Conservation (phyloP, 2,888 invertebrate genomes). For the Troglohyphantes excavatus region DNA sequence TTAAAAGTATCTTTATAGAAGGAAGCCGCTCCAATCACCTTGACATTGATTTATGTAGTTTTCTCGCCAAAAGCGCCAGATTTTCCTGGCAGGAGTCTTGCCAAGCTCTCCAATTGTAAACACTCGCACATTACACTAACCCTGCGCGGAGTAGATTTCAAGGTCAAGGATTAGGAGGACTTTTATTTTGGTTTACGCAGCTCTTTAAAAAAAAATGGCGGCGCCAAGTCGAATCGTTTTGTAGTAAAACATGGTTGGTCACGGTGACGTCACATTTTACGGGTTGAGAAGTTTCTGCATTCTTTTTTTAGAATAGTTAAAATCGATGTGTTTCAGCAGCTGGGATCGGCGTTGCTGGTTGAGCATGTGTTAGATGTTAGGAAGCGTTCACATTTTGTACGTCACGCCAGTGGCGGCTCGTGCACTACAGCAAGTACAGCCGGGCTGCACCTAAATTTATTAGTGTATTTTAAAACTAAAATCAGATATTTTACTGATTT, state of each 20-base stretch:
- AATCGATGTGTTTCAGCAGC: too few species aligned
- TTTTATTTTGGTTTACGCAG: slow-evolving; percentile 58
- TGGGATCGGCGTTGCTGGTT: too few species aligned
- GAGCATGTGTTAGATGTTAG: too few species aligned
- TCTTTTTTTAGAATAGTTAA: too few species aligned
- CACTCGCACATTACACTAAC: slow-evolving; percentile 43
- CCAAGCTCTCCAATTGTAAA: slow-evolving; percentile 22
- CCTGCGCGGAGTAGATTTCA: slow-evolving; percentile 52
- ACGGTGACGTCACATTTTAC: neutral
- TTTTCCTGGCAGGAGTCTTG: neutral
- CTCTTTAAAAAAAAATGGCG: slow-evolving; percentile 17
- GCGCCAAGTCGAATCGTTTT: slow-evolving; percentile 46
- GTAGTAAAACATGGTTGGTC: slow-evolving; percentile 22
- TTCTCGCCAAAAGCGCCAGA: slow-evolving; percentile 22
- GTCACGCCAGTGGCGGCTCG: too few species aligned
- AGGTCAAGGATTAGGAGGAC: slow-evolving; percentile 64
- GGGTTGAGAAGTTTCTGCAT: too few species aligned
- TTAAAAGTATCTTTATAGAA: too few species aligned
- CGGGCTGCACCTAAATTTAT: too few species aligned
- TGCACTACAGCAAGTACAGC: too few species aligned
- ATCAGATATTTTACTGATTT: too few species aligned
- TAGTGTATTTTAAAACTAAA: too few species aligned
- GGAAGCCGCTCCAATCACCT: slow-evolving; percentile 8
- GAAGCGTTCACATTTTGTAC: too few species aligned
- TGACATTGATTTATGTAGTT: slow-evolving; percentile 36